These are phyloP conservation scores for Neoscelio sp. DNA, from an alignment of 2,888 invertebrate genomes.

Conservation along the genomic window DNA sequence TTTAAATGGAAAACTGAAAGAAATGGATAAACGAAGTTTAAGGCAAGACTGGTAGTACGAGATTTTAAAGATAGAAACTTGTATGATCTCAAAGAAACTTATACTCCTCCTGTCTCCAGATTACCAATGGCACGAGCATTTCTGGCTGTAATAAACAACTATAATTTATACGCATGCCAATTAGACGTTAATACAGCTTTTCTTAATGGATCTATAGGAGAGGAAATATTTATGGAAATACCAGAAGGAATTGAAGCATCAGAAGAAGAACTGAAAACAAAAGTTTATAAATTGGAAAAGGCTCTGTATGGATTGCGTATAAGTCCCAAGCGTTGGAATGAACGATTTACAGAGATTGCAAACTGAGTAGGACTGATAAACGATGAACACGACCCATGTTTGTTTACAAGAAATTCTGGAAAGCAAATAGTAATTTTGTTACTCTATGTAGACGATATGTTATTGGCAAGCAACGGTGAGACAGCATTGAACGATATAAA, in stretches of 20 bases:
- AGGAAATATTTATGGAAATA: slow-evolving; percentile 40
- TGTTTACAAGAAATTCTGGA: slow-evolving; percentile 67
- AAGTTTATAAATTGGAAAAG: slow-evolving; percentile 18
- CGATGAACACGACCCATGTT: slow-evolving; percentile 62
- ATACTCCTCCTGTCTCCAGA: slow-evolving; percentile 43
- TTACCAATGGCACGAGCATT: slow-evolving; percentile 31
- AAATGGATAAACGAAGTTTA: slow-evolving; percentile 11
- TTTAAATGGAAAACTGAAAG: slow-evolving; percentile 50
- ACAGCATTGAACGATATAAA: slow-evolving; percentile 56
- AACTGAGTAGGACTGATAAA: slow-evolving; percentile 60
- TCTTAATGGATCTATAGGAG: slow-evolving; percentile 18
- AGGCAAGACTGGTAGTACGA: slow-evolving; percentile 56
- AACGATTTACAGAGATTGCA: slow-evolving; percentile 56
- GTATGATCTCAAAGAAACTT: slow-evolving; percentile 50
- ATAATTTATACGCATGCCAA: slow-evolving; percentile 9
- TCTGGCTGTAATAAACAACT: slow-evolving; percentile 37
- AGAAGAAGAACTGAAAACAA: neutral
- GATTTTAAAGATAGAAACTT: slow-evolving; percentile 53
- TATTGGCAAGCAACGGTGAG: slow-evolving; percentile 62
- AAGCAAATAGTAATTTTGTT: slow-evolving; percentile 67
- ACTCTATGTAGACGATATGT: slow-evolving; percentile 36
- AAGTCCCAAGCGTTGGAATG: slow-evolving; percentile 55
- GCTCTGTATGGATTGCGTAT: slow-evolving; percentile 20
- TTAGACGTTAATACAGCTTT: slow-evolving; percentile 38
- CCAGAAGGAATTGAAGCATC: slow-evolving; percentile 11